Percentiles rank a stretch among this genome's conserved stretches.
Evolutionary conservation across 2,888 invertebrate species (phyloP).

Genomic region (Urechis unicinctus): DNA sequence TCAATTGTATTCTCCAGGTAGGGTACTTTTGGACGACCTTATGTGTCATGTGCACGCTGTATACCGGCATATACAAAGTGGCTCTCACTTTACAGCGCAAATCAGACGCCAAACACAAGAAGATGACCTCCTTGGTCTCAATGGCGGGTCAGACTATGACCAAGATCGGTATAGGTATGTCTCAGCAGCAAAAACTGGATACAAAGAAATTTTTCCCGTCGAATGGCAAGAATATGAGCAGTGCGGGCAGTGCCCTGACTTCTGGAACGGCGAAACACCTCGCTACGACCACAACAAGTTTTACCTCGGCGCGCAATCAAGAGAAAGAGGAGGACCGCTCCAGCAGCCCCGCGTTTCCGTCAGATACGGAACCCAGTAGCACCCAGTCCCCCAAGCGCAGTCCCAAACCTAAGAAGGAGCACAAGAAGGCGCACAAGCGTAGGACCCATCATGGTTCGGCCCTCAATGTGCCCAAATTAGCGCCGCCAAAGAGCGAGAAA

Average conservation of each 20-base stretch:
- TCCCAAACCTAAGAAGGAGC: constrained; percentile 5
- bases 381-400: constrained; percentile 14
- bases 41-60: constrained; percentile 87
- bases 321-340: constrained; percentile 73
- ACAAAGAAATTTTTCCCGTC: not conserved
- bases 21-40: constrained; percentile 97
- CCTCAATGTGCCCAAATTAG: not conserved
- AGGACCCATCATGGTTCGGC: not conserved
- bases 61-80: constrained; percentile 94
- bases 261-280: constrained; percentile 10
- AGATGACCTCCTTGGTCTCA: constrained; percentile 51
- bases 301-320: constrained; percentile 42
- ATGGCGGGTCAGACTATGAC: constrained; percentile 33
- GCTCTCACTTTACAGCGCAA: constrained; percentile 97
- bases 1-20: constrained; percentile 93
- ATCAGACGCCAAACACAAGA: constrained; percentile 89
- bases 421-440: not conserved
- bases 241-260: constrained; percentile 16
- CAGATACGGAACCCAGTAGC: constrained; percentile 70
- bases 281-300: constrained; percentile 9
- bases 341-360: constrained; percentile 86
- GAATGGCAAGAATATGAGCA: not conserved
- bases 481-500: not conserved
- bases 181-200: constrained; percentile 1
- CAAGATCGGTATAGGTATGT: constrained; percentile 43